Base-by-base conservation (phyloP, 2,888 invertebrate species). In the Thera obeliscata region DNA sequence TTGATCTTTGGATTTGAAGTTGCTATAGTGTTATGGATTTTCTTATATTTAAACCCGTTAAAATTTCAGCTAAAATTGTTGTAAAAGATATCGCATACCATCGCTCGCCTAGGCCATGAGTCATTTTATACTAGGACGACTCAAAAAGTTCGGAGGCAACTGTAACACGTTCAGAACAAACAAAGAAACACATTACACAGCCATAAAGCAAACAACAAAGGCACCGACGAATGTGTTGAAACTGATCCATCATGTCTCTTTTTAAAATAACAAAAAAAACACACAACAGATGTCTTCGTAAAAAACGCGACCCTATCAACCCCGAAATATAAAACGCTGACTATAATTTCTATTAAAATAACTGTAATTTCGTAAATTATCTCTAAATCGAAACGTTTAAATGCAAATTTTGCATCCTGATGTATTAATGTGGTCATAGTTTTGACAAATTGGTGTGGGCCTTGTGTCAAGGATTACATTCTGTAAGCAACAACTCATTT, bases 161-260 rank as follows among this genome's bases (percentile, higher is more conserved):
- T 85, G 87, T 87, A 88, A 86, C 89, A 86, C 85, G 87, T 88
- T 88, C 87, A 86, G 87, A 90, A 90, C 92, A 93, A 92, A 93
- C 91, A 93, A 91, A 90, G 90, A 91, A 91, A 91, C 90, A 90
- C 92, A 92, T 93, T 92, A 93, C 93, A 87, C 89, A 90, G 88
- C 91, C 88, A 89, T 93, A 93, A 93, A 93, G 86, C 87, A 80
- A 83, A 82, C 89, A 89, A 91, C 93, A 93, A 93, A 93, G 91
- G 87, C 80, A 84, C 93, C 93, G 93, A 88, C 91, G 86, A 86
- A 84, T 91, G 91, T 89, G 93, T 93, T 93, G 93, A 93, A 93
- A 93, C 93, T 93, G 92, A 93, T 93, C 93, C 91, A 93, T 93
- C 93, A 93, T 91, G 91, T 92, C 92, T 91, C 90, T 87, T 91